These are phyloP conservation scores for Callochromis pleurospilus DNA, from an alignment of 2,113 vertebrate genomes.

Conservation along the genomic window DNA sequence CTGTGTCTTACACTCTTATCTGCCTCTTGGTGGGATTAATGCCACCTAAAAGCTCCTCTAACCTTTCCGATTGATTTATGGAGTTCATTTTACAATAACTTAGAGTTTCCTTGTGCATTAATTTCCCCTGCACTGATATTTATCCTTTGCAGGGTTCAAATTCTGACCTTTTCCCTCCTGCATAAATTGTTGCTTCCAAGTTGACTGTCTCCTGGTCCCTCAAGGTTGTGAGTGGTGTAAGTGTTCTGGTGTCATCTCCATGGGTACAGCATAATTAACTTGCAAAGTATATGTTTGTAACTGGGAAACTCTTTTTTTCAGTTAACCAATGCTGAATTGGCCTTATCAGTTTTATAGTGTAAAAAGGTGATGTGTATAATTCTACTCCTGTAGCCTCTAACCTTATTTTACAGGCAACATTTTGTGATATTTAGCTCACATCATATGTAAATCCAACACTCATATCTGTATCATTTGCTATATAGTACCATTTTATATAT, in stretches of 20 bases:
- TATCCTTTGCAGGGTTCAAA: slow-evolving; percentile 53
- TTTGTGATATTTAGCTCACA: not conserved
- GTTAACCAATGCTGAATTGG: not conserved
- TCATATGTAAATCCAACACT: not conserved
- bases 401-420: not conserved
- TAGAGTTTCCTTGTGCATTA: slow-evolving; percentile 51
- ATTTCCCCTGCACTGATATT: slow-evolving; percentile 60
- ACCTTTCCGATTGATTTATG: slow-evolving; percentile 72
- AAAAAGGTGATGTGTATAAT: accelerated
- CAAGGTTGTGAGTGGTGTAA: not conserved
- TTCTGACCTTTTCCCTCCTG: slow-evolving; percentile 23
- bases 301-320: not conserved
- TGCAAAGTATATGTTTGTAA: not conserved
- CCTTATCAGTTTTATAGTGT: not conserved
- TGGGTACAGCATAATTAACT: not conserved
- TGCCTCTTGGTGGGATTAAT: slow-evolving; percentile 63
- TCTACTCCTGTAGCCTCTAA: not conserved
- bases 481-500: not conserved
- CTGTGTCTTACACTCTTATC: slow-evolving; percentile 12
- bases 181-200: slow-evolving; percentile 3
- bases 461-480: not conserved
- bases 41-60: slow-evolving; percentile 47
- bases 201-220: slow-evolving; percentile 39
- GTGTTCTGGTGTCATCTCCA: not conserved
- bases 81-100: slow-evolving; percentile 63